phyloP scores from a whole-genome alignment of 2,888 invertebrate genomes.

The Drosophila mulleri region DNA sequence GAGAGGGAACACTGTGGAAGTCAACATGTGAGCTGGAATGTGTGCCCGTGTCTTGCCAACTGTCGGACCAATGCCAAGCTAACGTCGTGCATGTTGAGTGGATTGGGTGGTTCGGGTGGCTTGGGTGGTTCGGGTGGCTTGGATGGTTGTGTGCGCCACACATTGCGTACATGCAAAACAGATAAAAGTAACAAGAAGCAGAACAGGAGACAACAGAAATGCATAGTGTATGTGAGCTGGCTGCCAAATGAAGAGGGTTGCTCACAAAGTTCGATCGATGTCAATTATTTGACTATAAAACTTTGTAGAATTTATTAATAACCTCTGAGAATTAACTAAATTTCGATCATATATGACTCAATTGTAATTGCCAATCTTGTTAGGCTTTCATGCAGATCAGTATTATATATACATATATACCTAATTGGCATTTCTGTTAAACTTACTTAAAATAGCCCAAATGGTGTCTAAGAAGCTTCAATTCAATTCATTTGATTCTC shows the following conservation, averaged over 20 bases:
- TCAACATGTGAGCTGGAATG: conserved; percentile 16
- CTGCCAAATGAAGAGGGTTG: conserved; percentile 23
- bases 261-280: not conserved
- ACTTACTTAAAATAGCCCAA: no score
- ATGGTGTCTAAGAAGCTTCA: no score
- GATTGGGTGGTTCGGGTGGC: not conserved
- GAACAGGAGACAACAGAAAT: conserved; percentile 34
- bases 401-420: no score
- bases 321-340: no score
- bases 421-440: no score
- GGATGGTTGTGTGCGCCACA: conserved; percentile 19
- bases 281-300: no score
- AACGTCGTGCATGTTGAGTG: not conserved
- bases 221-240: conserved; percentile 21
- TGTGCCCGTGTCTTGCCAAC: conserved; percentile 47
- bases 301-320: no score
- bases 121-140: not conserved
- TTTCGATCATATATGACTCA: no score
- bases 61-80: conserved; percentile 34
- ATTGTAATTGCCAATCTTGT: no score
- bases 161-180: conserved; percentile 71
- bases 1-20: not conserved
- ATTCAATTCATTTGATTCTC: not conserved
- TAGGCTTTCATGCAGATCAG: no score
- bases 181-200: conserved; percentile 77